A percentile compares a stretch with the other conserved stretches of the same genome.
phyloP scores from a whole-genome alignment of 2,113 vertebrate genomes.

The Xenus cinereus region DNA sequence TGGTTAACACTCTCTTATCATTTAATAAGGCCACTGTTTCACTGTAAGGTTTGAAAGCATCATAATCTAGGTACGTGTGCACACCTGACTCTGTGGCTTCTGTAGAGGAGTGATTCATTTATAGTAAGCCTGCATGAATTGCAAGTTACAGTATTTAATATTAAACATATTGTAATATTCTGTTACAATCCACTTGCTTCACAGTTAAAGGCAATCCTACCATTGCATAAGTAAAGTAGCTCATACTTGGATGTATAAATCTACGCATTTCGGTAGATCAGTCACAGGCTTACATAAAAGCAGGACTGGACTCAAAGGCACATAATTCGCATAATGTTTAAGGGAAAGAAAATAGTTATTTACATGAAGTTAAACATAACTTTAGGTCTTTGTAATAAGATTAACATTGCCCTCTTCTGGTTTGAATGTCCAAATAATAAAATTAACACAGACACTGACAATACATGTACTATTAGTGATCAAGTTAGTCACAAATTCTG shows the following conservation, averaged over 20 bases:
- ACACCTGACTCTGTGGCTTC: neutral
- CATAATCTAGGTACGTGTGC: neutral
- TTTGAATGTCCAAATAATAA: neutral
- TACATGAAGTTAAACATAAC: neutral
- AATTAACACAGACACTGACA: neutral
- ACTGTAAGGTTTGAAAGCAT: neutral
- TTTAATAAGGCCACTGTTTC: neutral
- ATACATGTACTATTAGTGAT: neutral
- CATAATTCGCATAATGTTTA: neutral
- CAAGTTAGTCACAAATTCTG: neutral
- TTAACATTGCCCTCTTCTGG: conserved; percentile 46
- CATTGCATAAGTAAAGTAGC: neutral
- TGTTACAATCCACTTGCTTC: neutral
- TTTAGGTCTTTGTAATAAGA: neutral
- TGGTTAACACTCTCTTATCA: neutral
- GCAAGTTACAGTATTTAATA: neutral
- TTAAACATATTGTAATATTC: neutral
- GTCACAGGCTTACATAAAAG: neutral
- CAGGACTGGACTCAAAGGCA: neutral
- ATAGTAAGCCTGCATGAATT: neutral
- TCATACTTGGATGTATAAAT: neutral
- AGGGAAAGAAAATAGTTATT: neutral
- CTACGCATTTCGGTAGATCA: neutral
- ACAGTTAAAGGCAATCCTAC: neutral
- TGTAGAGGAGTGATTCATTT: neutral